phyloP scores from a whole-genome alignment of 92 coral and sea anemone species.

The Zoanthus gigantus region DNA sequence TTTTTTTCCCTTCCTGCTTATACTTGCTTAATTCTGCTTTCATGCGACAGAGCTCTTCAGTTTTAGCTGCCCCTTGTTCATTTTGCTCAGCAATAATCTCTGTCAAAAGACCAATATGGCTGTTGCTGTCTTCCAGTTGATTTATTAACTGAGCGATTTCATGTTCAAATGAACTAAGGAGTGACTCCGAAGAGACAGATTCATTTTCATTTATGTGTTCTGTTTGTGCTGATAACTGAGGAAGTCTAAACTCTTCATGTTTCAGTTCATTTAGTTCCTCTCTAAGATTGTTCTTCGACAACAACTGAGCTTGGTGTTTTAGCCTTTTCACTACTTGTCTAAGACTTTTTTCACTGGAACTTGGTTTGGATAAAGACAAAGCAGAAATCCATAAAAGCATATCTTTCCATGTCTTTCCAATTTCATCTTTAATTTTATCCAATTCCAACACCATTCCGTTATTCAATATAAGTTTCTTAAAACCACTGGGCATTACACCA shows the following conservation, averaged over 20 bases:
- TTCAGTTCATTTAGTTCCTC: too few relatives aligned
- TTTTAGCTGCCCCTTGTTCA: slow-evolving; percentile 13
- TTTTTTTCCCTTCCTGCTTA: slow-evolving; percentile 1
- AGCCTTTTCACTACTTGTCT: slow-evolving; percentile 26
- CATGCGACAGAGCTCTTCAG: slow-evolving; percentile 11
- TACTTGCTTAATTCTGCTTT: slow-evolving; percentile 25
- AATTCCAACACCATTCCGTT: slow-evolving; percentile 31
- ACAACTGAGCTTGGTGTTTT: slow-evolving; percentile 7
- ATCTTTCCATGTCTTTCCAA: slow-evolving; percentile 26
- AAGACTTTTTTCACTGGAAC: slow-evolving; percentile 10
- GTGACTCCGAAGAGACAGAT: slow-evolving; percentile 12
- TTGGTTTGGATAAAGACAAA: slow-evolving; percentile 21
- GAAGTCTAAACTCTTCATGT: too few relatives aligned
- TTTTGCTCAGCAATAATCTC: slow-evolving; percentile 22
- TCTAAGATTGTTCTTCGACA: neutral
- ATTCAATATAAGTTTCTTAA: slow-evolving; percentile 16
- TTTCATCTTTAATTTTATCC: slow-evolving; percentile 21
- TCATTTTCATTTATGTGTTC: neutral
- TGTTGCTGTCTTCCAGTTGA: too few relatives aligned
- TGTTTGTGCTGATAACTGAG: too few relatives aligned
- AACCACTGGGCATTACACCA: slow-evolving; percentile 16
- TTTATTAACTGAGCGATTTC: neutral
- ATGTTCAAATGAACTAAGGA: neutral
- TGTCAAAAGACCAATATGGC: neutral
- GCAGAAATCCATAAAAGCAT: neutral